Evolutionary conservation across 2,888 invertebrate species (phyloP).

Genomic region (Ophraella communa): DNA sequence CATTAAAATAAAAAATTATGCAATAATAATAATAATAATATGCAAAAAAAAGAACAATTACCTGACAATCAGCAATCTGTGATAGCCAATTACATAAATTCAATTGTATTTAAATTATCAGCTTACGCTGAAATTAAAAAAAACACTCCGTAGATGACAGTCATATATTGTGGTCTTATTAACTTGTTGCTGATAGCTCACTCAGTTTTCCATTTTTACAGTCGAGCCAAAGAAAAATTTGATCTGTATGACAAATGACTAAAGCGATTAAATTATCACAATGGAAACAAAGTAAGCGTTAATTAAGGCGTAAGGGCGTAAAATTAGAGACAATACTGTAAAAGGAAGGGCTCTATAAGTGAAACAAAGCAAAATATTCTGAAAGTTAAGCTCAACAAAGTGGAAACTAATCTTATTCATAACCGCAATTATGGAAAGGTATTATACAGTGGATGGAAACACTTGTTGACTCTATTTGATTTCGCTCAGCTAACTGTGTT

Average conservation of each 20-base stretch:
- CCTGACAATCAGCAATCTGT: too few relatives aligned
- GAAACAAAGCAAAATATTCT: conserved; percentile 52
- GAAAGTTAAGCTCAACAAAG: conserved; percentile 50
- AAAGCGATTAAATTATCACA: conserved; percentile 20
- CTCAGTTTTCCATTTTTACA: background rate
- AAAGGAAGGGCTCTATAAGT: conserved; percentile 35
- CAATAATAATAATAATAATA: too few relatives aligned
- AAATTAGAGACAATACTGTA: conserved; percentile 28
- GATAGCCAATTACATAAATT: too few relatives aligned
- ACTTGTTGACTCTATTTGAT: conserved; percentile 47
- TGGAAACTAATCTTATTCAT: conserved; percentile 54
- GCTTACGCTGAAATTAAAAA: too few relatives aligned
- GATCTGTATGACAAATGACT: background rate
- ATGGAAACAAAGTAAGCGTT: conserved; percentile 29
- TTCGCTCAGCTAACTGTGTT: background rate
- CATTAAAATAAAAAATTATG: too few relatives aligned
- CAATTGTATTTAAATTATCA: too few relatives aligned
- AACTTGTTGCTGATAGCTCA: background rate
- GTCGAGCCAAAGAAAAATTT: background rate
- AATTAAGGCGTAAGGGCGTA: conserved; percentile 29
- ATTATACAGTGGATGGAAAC: conserved; percentile 41
- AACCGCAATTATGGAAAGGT: conserved; percentile 51
- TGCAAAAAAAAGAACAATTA: too few relatives aligned
- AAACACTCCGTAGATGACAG: too few relatives aligned
- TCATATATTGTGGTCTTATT: background rate